These are phyloP conservation scores for Urocynchramus pylzowi DNA, from an alignment of 2,113 vertebrate genomes.

Conservation along the genomic window DNA sequence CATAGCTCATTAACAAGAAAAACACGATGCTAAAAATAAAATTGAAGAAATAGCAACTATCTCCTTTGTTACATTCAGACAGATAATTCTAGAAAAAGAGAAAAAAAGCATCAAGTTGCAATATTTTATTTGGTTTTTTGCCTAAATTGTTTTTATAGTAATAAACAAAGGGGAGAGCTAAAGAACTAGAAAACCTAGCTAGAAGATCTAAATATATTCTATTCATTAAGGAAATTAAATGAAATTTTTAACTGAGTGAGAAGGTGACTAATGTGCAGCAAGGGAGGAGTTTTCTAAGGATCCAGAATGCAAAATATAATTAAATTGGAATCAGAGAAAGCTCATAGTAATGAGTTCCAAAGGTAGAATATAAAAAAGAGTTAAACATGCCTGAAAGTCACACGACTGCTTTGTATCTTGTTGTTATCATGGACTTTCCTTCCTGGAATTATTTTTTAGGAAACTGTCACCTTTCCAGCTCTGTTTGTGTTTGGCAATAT, in stretches of 20 bases:
- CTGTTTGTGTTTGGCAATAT: slow-evolving; percentile 38
- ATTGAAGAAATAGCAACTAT: neutral
- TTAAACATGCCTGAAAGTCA: slow-evolving; percentile 1
- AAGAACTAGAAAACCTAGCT: neutral
- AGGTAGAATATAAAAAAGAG: neutral
- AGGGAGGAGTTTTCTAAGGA: neutral
- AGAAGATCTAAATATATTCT: neutral
- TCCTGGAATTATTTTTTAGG: slow-evolving; percentile 62
- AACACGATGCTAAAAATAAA: neutral
- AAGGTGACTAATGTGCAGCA: neutral
- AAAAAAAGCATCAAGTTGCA: neutral
- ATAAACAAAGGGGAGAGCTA: neutral
- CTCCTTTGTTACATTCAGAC: neutral
- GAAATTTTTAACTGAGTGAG: neutral
- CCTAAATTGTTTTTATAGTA: neutral
- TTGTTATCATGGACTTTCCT: slow-evolving; percentile 44
- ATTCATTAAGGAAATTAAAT: neutral
- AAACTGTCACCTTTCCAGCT: slow-evolving; percentile 35
- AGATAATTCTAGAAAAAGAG: neutral
- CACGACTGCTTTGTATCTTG: neutral
- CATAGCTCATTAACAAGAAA: neutral
- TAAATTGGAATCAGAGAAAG: neutral
- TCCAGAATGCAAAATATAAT: neutral
- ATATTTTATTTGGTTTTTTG: neutral
- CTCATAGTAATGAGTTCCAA: neutral